These are phyloP conservation scores for Micrasema longulum DNA, from an alignment of 1,140 invertebrate species.

Conservation along the genomic window DNA sequence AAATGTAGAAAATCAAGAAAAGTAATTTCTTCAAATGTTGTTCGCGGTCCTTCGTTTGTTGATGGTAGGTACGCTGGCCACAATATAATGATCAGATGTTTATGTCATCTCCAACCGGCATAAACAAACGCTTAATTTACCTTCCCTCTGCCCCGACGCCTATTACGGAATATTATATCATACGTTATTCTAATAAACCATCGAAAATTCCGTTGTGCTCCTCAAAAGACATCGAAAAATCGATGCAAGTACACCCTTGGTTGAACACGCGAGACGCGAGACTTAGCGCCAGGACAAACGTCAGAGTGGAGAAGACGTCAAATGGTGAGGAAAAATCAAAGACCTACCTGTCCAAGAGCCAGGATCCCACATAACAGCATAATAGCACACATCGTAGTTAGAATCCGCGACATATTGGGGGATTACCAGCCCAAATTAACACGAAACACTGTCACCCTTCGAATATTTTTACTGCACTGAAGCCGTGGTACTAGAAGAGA, in stretches of 20 bases:
- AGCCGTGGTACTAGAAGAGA: slow-evolving; percentile 37
- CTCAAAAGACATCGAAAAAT: slow-evolving; percentile 30
- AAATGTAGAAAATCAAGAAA: not conserved
- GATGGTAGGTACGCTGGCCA: not conserved
- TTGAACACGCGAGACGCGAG: slow-evolving; percentile 41
- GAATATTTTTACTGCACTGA: slow-evolving; percentile 45
- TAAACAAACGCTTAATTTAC: not conserved
- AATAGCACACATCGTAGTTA: slow-evolving; percentile 43
- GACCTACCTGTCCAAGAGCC: slow-evolving; percentile 35
- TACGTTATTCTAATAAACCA: not conserved
- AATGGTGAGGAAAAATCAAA: not conserved
- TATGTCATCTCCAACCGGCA: slow-evolving; percentile 32
- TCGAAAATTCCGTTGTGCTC: slow-evolving; percentile 11
- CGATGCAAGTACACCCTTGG: slow-evolving; percentile 37
- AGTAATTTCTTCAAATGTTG: not conserved
- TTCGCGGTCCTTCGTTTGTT: slow-evolving; percentile 10
- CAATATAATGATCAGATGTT: slow-evolving; percentile 34
- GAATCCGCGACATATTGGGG: slow-evolving; percentile 47
- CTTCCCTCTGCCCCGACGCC: not conserved
- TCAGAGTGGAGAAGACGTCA: slow-evolving; percentile 33
- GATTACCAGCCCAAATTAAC: slow-evolving; percentile 43
- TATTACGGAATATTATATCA: not conserved
- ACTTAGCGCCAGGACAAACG: slow-evolving; percentile 17
- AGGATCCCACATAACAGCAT: slow-evolving; percentile 47
- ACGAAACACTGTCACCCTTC: slow-evolving; percentile 44